Evolutionary conservation across 23 tunicate species (phyloP).

Genomic region (Trididemnum miniatum): DNA sequence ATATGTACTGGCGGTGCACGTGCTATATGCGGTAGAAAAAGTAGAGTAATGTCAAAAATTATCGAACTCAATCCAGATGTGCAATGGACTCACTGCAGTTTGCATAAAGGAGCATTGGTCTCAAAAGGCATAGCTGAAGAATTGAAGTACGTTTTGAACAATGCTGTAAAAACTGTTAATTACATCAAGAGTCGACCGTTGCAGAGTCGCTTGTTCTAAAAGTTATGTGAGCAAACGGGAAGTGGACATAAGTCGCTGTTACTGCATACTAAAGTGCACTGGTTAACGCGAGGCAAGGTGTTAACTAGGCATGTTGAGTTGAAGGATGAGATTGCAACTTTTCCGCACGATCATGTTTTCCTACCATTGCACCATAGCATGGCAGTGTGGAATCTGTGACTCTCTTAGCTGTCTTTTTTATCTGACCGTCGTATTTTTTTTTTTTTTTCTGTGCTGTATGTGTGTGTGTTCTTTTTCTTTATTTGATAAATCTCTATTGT

Average conservation of each 20-base stretch:
- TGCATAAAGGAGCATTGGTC: constrained; percentile 4
- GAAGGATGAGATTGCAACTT: background rate
- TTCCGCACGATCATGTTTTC: no score
- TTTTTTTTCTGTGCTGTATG: no score
- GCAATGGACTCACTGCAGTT: constrained; percentile 1
- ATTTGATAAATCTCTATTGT: no score
- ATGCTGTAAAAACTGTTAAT: background rate
- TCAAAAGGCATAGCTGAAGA: background rate
- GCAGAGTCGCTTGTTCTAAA: background rate
- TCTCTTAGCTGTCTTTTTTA: no score
- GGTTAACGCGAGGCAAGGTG: background rate
- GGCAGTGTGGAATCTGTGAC: no score
- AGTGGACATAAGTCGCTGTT: background rate
- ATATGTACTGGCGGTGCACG: constrained; percentile 22
- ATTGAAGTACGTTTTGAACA: background rate
- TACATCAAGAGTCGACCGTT: background rate
- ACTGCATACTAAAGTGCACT: background rate
- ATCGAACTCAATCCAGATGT: background rate
- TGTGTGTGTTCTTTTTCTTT: no score
- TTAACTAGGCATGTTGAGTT: background rate
- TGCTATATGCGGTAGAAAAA: constrained; percentile 16
- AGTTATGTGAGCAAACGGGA: background rate
- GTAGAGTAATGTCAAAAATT: constrained; percentile 3
- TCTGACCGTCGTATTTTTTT: no score
- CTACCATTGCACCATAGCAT: no score